These are phyloP conservation scores for Varanus komodoensis DNA, from an alignment of 2,113 vertebrate genomes.

Conservation along the genomic window DNA sequence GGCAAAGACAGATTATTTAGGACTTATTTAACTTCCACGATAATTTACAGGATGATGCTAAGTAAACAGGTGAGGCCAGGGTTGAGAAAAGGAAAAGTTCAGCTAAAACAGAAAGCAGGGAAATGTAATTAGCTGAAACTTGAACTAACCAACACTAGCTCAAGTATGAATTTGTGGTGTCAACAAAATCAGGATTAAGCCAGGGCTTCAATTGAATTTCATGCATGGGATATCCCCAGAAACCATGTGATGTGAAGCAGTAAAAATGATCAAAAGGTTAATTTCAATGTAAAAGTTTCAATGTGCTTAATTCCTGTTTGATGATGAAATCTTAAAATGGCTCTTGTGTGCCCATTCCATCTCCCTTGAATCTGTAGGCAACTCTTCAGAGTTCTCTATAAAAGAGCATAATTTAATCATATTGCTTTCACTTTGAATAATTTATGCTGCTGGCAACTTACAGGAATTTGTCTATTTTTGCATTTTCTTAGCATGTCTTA, in stretches of 20 bases:
- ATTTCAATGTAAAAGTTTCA: neutral
- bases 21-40: neutral
- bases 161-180: neutral
- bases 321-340: neutral
- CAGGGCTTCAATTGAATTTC: neutral
- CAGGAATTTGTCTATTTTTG: constrained; percentile 45
- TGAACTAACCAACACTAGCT: too few species aligned
- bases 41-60: neutral
- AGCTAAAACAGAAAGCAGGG: neutral
- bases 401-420: constrained; percentile 28
- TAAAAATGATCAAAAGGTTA: neutral
- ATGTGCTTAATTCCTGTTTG: constrained; percentile 12
- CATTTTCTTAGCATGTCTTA: constrained; percentile 47
- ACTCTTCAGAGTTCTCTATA: constrained; percentile 27
- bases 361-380: constrained; percentile 20
- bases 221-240: neutral
- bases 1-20: neutral
- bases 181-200: neutral
- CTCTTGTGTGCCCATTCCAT: constrained; percentile 19
- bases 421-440: constrained; percentile 54
- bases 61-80: neutral
- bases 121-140: too few species aligned
- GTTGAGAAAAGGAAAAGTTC: neutral
- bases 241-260: neutral
- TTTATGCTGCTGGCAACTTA: constrained; percentile 42